Percentiles rank a stretch among this genome's conserved stretches.
phyloP scores from a whole-genome alignment of 30 jellyfish, hydroid and myxozoan species.

The Turritopsis dohrnii region DNA sequence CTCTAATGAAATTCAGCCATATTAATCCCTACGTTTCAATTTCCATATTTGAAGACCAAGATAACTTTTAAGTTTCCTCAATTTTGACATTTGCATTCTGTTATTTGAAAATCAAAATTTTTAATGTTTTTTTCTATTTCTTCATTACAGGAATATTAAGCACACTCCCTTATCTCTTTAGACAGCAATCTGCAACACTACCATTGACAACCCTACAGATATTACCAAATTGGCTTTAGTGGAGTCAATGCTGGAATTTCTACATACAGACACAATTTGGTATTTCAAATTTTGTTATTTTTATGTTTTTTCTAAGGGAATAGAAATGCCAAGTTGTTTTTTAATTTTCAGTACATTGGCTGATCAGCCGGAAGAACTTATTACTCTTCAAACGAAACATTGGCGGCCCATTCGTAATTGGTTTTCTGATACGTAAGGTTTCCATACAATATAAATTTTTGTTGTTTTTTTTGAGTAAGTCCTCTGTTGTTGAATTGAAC shows the following conservation, averaged over 20 bases:
- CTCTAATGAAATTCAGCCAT: too few relatives aligned
- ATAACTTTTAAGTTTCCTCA: too few relatives aligned
- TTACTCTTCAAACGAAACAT: constrained; percentile 36
- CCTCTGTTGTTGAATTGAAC: too few relatives aligned
- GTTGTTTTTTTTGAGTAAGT: too few relatives aligned
- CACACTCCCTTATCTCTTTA: constrained; percentile 6
- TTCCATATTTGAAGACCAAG: too few relatives aligned
- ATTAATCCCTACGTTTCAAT: too few relatives aligned
- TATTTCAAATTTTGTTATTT: background rate
- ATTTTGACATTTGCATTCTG: too few relatives aligned
- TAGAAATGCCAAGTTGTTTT: background rate
- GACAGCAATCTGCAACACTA: constrained; percentile 87
- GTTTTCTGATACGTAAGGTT: constrained; percentile 57
- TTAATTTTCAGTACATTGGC: constrained; percentile 54
- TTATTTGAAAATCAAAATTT: too few relatives aligned
- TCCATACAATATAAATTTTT: too few relatives aligned
- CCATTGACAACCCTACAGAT: constrained; percentile 81
- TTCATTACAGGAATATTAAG: too few relatives aligned
- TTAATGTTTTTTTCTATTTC: too few relatives aligned
- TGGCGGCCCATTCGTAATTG: constrained; percentile 74
- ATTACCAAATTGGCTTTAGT: constrained; percentile 30
- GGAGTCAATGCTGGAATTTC: constrained; percentile 36
- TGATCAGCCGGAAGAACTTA: constrained; percentile 52
- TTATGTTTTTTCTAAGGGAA: background rate
- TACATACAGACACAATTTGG: constrained; percentile 87